Conservation (phyloP, 2,888 invertebrate genomes). For the Meloe dianella region DNA sequence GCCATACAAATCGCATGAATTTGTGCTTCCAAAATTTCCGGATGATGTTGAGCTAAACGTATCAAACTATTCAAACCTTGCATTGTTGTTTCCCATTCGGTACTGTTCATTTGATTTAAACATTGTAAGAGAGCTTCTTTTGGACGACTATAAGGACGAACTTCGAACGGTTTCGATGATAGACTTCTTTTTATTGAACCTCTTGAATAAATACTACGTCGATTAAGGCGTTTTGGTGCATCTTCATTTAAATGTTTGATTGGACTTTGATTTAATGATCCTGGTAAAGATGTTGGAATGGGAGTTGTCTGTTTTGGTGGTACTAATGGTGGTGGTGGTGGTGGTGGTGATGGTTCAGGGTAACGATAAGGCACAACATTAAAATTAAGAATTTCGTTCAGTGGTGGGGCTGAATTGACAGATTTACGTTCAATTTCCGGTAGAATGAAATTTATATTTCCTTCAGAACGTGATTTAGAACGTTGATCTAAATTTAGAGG, state of each 20-base stretch:
- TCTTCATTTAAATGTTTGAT: conserved; percentile 24
- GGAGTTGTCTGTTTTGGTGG: neutral
- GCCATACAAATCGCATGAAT: conserved; percentile 75
- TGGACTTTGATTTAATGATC: conserved; percentile 38
- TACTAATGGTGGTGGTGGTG: conserved; percentile 25
- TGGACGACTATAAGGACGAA: conserved; percentile 66
- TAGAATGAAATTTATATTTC: conserved; percentile 48
- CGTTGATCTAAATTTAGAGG: conserved; percentile 30
- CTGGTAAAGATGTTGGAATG: conserved; percentile 41
- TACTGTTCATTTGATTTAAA: conserved; percentile 70
- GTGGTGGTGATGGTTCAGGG: conserved; percentile 37
- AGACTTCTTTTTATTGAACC: conserved; percentile 23
- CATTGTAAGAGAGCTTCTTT: conserved; percentile 70
- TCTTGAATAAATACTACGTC: conserved; percentile 21
- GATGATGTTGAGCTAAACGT: conserved; percentile 62
- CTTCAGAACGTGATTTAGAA: conserved; percentile 52
- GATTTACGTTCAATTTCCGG: conserved; percentile 52
- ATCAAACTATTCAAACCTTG: conserved; percentile 73
- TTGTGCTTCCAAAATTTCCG: conserved; percentile 68
- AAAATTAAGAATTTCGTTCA: conserved; percentile 40
- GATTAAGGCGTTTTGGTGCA: conserved; percentile 35
- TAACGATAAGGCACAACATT: conserved; percentile 31
- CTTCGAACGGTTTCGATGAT: conserved; percentile 29
- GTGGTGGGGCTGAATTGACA: conserved; percentile 54
- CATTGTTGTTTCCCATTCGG: conserved; percentile 82